These are phyloP conservation scores for Chloroclystis v-ata DNA, from an alignment of 2,888 invertebrate species.

Conservation along the genomic window DNA sequence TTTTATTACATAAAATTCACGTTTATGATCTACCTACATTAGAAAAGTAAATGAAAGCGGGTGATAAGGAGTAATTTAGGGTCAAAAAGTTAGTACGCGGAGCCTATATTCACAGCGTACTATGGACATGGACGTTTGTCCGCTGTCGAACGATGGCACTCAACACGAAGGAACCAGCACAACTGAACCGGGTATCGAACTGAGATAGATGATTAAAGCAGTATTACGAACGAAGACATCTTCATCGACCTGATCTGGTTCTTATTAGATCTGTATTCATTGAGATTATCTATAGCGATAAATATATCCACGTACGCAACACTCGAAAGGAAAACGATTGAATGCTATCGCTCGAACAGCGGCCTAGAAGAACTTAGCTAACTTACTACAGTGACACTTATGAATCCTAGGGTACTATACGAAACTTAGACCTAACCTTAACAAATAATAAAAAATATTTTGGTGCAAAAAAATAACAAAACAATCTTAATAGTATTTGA, in stretches of 20 bases:
- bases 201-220: conserved; percentile 28
- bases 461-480: conserved; percentile 66
- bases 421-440: conserved; percentile 71
- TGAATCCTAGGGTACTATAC: conserved; percentile 71
- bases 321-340: conserved; percentile 32
- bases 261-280: too few species aligned
- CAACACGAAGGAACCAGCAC: conserved; percentile 38
- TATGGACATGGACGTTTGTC: conserved; percentile 76
- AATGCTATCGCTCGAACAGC: conserved; percentile 50
- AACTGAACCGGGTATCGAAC: conserved; percentile 57
- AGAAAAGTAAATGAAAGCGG: conserved; percentile 74
- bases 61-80: conserved; percentile 68
- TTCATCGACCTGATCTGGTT: not conserved
- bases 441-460: conserved; percentile 65
- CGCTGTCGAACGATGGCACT: conserved; percentile 50
- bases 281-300: not conserved
- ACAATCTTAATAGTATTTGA: conserved; percentile 57
- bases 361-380: conserved; percentile 68
- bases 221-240: conserved; percentile 1
- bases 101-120: conserved; percentile 76
- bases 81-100: conserved; percentile 74
- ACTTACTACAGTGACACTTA: conserved; percentile 74
- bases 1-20: conserved; percentile 79
- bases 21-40: conserved; percentile 76
- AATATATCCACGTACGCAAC: not conserved